Evolutionary conservation across 1,140 invertebrate species (phyloP).

Genomic region (Caenorhabditis inopinata): DNA sequence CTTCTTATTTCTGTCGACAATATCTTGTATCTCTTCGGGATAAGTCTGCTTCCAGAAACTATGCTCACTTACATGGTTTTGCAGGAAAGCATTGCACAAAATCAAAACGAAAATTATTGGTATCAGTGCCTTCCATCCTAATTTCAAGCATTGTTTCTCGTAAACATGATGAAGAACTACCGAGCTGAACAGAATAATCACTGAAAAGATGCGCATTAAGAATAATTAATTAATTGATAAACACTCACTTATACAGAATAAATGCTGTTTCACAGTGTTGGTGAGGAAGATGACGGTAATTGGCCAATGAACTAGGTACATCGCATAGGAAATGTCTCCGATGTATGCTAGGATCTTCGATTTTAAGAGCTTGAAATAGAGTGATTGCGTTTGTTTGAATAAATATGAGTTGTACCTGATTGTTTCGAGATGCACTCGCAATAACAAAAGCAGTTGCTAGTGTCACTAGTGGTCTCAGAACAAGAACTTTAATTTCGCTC

Average conservation of each 20-base stretch:
- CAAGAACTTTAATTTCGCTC: neutral
- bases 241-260: conserved; percentile 11
- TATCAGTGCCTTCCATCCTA: neutral
- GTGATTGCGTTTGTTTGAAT: too few species aligned
- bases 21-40: neutral
- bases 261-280: neutral
- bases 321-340: conserved; percentile 34
- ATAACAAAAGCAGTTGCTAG: neutral
- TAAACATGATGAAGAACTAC: conserved; percentile 22
- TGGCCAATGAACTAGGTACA: conserved; percentile 41
- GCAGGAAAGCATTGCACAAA: neutral
- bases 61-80: neutral
- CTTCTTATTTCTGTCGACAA: neutral
- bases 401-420: neutral
- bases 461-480: neutral
- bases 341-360: neutral
- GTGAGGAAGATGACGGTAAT: conserved; percentile 6
- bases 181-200: neutral
- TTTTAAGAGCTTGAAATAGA: neutral
- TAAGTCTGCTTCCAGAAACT: neutral
- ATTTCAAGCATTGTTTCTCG: conserved; percentile 6
- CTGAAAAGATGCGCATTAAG: neutral
- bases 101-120: neutral
- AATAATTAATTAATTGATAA: too few species aligned
- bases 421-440: neutral